Base-by-base conservation (phyloP, 2,797 vertebrate genomes). In the Falco rusticolus region DNA sequence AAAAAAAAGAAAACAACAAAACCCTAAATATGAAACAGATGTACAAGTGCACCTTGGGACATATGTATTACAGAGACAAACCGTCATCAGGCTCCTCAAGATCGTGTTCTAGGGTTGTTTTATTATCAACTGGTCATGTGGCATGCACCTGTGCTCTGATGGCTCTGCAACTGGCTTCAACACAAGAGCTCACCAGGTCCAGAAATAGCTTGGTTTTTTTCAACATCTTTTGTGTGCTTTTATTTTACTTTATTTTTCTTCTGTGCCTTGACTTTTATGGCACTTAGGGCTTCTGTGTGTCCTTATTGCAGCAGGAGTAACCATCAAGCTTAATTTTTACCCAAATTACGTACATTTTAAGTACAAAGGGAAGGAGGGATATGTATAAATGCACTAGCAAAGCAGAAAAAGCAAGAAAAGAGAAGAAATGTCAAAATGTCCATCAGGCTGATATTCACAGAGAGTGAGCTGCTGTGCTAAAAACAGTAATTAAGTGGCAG, bases 1-100 rank as follows among this genome's bases (percentile, higher is more conserved):
- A 83, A 87, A 85, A 25, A 22, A 51, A 75, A 21, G 59, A 11
- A 14, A 47, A 39, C 39, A 41, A 13, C 39, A 41, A 48, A 5
- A 7, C 6, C 5, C 88, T 77, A 95, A 98, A 98, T 98, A 93
- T 37, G 84, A 98, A 98, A 95, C 98, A 98, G 97, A 98, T 98
- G 97, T 89, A 94, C 33, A 91, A 89, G 87, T 37, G 75, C 86
- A 98, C 96, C 83, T 97, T 93, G 93, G 94, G 95, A 97, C 97
- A 87, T 94, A 96, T 97, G 96, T 96, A 96, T 98, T 97, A 97
- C 96, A 96, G 93, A 98, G 93, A 97, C 94, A 97, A 97, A 97
- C 86, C 70, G 65, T 95, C 94, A 90, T 90, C 93, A 54, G 34
- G 63, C 84, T 96, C 94, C 82, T 98, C 97, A 96, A 95, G 84